Evolutionary conservation across 2,888 invertebrate species (phyloP), one percentile per base, ranked within the genome.

Genomic region (Agrypnus murinus): DNA sequence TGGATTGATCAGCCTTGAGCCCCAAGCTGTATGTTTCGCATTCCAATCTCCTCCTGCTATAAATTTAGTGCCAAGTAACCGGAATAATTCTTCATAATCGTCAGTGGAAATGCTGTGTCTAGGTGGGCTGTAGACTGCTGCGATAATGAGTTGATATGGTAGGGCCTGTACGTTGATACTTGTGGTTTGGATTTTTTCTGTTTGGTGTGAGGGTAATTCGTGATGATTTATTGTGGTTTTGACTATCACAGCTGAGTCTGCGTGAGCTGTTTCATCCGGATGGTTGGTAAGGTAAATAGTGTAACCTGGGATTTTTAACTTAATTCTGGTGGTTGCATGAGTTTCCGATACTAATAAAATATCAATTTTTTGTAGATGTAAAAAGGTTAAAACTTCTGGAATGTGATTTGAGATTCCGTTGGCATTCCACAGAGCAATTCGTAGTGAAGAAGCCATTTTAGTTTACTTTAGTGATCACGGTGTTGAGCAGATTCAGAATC

Each of bases 291-390:
- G 34, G 34, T 48, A 48, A 17, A 15, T 48, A 17, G 48, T 48
- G 17, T 48, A 48, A 48, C 8, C 8, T 14, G 48, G 15, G 6
- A 15, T 48, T 17, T 48, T 48, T 12, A 48, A 7, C 15, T 5
- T 17, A 12, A 15, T 48, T 48, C 48, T 48, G 7, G 43, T 12
- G 12, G 43, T 15, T 48, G 48, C 15, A 17, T 48, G 48, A 14
- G 48, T 48, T 48, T 10, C 17, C 14, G 17, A 17, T 3, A 48
- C 8, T 48, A 48, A 15, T 14, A 48, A 48, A 15, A 48, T 48
- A 17, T 48, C 48, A 17, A 48, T 48, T 12, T 48, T 9, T 15
- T 48, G 48, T 15, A 15, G 48, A 6, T 48, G 10, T 5, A 48
- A 15, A 17, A 48, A 17, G 14, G 48, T 15, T 9, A 48, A 7